phyloP scores from a whole-genome alignment of 2,797 vertebrate species.

The Chrosomus eos region DNA sequence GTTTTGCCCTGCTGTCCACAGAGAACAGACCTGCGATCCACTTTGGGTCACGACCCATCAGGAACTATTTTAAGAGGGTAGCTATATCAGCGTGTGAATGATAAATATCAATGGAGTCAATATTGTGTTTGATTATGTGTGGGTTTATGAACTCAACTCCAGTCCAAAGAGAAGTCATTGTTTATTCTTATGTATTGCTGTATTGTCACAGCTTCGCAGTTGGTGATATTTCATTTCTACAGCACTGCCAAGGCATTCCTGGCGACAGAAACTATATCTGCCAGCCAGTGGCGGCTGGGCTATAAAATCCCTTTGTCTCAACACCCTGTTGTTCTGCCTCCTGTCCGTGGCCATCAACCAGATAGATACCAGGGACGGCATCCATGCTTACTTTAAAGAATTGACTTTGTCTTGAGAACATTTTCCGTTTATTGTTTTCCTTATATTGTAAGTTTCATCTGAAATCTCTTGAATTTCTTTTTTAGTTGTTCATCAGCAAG shows the following conservation, averaged over 20 bases:
- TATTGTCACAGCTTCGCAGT: conserved; percentile 60
- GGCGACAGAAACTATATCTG: conserved; percentile 74
- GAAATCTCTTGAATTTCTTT: conserved; percentile 8
- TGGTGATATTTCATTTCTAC: conserved; percentile 71
- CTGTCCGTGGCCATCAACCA: conserved; percentile 46
- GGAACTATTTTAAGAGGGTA: not conserved
- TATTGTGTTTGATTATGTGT: conserved; percentile 46
- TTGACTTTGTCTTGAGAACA: not conserved
- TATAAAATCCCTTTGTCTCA: conserved; percentile 76
- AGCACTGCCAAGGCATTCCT: conserved; percentile 74
- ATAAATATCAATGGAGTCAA: not conserved
- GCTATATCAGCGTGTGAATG: not conserved
- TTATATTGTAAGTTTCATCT: not conserved
- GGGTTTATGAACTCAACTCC: conserved; percentile 51
- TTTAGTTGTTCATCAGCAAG: conserved; percentile 43
- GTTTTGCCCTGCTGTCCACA: not conserved
- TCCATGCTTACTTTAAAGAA: not conserved
- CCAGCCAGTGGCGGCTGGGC: conserved; percentile 56
- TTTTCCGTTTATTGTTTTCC: not conserved
- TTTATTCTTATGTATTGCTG: conserved; percentile 64
- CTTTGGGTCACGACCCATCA: not conserved
- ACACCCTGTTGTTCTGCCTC: conserved; percentile 57
- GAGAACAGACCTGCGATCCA: not conserved
- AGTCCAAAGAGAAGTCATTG: conserved; percentile 52
- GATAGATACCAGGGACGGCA: conserved; percentile 68